Evolutionary conservation across 2,113 vertebrate species (phyloP).

Genomic region (Macaca nemestrina): DNA sequence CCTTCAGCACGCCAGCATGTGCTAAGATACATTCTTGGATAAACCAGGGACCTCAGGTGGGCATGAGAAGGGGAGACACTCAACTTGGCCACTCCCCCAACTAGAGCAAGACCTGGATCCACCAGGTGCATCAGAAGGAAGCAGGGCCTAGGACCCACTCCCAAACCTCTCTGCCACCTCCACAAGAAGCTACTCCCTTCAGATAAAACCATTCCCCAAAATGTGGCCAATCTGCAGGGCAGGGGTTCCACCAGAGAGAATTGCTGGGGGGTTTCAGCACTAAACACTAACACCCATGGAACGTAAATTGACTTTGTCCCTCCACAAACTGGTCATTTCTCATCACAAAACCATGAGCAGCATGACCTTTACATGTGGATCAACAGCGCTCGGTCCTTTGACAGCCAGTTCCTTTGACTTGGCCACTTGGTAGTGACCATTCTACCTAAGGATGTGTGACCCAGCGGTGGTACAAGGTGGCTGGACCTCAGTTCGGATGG

Average conservation of each 20-base stretch:
- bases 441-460: neutral
- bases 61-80: neutral
- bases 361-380: neutral
- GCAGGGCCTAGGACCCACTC: neutral
- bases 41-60: neutral
- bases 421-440: neutral
- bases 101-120: neutral
- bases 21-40: neutral
- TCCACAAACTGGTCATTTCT: no score
- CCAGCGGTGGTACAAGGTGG: no score
- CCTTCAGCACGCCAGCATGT: neutral
- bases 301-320: neutral
- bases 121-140: neutral
- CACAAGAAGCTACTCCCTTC: neutral
- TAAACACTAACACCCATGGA: neutral
- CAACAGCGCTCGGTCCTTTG: neutral
- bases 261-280: neutral
- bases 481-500: no score
- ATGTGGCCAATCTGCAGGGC: fast-evolving
- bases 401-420: neutral
- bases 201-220: neutral
- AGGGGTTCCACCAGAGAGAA: neutral
- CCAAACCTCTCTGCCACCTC: no score
- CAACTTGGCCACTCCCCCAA: no score
- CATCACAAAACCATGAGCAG: neutral